Base-by-base conservation (phyloP, 2,888 invertebrate species). In the Chrysomela aeneicollis region DNA sequence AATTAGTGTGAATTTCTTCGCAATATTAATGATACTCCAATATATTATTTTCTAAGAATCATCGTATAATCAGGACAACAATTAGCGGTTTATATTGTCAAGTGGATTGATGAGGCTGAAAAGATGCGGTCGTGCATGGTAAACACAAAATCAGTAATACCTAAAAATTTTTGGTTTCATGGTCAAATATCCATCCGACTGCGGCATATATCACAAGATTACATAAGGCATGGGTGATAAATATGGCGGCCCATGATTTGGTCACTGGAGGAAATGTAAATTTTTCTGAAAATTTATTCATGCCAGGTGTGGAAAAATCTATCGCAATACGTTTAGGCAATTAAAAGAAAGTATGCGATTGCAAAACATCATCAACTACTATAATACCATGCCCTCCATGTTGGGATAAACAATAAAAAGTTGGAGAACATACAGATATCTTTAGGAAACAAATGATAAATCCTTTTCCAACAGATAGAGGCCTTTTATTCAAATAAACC, bases 341-440 rank as follows among this genome's bases (percentile, higher is more conserved):
- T 57, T 57, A 57, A 57, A 57, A 57, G 57, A 57, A 57, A 57
- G 57, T 46, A 57, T 46, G 26, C 26, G 21, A 46, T 57, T 57
- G 57, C 57, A 47, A 57, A 57, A 57, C 57, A 46, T 54, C 54
- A 35, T 57, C 46, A 42, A 15, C 42, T 46, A 18, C 46, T 46
- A 30, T 57, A 57, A 57, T 57, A 46, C 19, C 12, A 19, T 57
- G 32, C 12, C 53, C 22, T 26, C 46, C 47, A 18, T 47, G 17
- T 57, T 26, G 37, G 57, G 17, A 42, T 46, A 15, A 47, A 57
- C 57, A 46, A 17, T 21, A 42, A 42, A 3, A 47, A 57, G 57
- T 26, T 57, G 47, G 46, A 57, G 42, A 57, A 46, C 37, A 46
- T 26, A 57, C 57, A 46, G 30, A 46, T 5, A n/a, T 42, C 42